Evolutionary conservation across 2,797 vertebrate genomes (phyloP), one percentile per base, ranked within the genome.

Genomic region (Babyrousa celebensis): DNA sequence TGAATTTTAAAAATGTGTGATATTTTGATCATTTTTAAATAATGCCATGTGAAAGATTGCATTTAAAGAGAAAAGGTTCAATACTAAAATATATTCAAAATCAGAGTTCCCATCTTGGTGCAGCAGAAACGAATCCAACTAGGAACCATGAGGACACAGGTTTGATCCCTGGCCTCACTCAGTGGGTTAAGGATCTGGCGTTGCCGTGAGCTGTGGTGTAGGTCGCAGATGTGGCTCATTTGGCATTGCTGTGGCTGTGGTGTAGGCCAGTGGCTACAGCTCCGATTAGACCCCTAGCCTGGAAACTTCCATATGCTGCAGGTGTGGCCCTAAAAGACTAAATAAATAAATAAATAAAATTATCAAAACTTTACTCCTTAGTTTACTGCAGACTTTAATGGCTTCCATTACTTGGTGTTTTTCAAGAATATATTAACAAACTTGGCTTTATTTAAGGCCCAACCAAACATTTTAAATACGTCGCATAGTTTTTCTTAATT

Each of bases 401-500:
- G 12, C 27, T 93, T 29, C 63, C 4, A 27, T 85, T 90, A 65
- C 21, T 83, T 56, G 21, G 6, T 82, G 25, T 75, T 75, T 93
- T 72, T 78, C 18, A 70, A 84, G 52, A 90, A 54, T 85, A 40
- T 83, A 32, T 88, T 80, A 70, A 72, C 68, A 92, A 78, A 87
- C 72, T 60, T 95, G 82, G 18, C 32, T 84, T 85, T 89, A 80
- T 54, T 54, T 84, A 68, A 85, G 43, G 21, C 68, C 18, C 62
- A 89, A 60, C 12, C 56, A 86, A 65, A 80, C 20, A 11, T 89
- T 89, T 96, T 85, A 91, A 88, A 63, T 94, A 92, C 29, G 6
- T 94, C 29, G 78, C 9, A 18, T 78, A 58, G 21, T 27, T 70
- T 93, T 97, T 96, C 43, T 95, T 43, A 92, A 88, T 79, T 95